Evolutionary conservation across 2,113 vertebrate species (phyloP).

Genomic region (Alethe castanea): DNA sequence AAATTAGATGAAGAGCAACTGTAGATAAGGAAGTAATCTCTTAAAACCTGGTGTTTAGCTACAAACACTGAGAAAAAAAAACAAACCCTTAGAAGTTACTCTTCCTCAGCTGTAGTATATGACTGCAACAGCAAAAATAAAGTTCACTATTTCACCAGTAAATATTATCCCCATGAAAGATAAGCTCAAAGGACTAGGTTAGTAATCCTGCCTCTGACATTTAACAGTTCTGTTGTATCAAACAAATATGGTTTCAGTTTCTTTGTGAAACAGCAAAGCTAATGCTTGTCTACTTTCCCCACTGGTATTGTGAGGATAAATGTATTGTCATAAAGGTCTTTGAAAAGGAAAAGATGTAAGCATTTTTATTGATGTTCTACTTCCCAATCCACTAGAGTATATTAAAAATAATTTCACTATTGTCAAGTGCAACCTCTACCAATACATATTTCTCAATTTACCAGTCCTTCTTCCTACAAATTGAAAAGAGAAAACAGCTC

Average conservation of each 20-base stretch:
- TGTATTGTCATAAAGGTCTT: neutral
- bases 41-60: neutral
- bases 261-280: neutral
- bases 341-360: slow-evolving; percentile 8
- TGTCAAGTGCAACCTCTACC: neutral
- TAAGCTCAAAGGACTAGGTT: neutral
- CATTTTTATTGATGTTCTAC: slow-evolving; percentile 1
- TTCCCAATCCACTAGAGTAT: neutral
- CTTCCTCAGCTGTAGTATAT: neutral
- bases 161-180: slow-evolving; percentile 11
- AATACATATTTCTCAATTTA: neutral
- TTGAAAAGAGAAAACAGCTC: neutral
- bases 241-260: neutral
- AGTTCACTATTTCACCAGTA: neutral
- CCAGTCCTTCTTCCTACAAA: neutral
- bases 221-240: neutral
- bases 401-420: slow-evolving; percentile 30
- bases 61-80: neutral
- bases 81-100: neutral
- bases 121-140: neutral
- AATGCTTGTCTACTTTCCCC: neutral
- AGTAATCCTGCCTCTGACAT: neutral
- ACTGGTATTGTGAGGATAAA: neutral
- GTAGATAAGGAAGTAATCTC: neutral
- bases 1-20: neutral